These are phyloP conservation scores for Glossosoma conforme DNA, from an alignment of 1,140 invertebrate genomes.

Conservation along the genomic window DNA sequence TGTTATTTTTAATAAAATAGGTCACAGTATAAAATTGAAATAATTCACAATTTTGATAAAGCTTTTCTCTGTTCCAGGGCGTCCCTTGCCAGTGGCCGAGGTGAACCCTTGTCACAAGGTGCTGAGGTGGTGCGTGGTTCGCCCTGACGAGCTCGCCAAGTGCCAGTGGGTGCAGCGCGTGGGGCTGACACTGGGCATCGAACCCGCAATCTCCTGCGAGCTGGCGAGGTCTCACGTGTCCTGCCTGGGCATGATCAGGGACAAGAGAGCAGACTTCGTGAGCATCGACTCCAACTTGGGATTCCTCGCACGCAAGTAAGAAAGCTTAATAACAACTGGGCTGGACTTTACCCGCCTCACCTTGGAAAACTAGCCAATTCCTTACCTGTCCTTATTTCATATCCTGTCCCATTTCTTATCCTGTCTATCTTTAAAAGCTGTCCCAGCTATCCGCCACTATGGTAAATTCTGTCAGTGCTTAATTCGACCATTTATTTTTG, in stretches of 20 bases:
- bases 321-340: no score
- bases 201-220: conserved; percentile 53
- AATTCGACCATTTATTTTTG: no score
- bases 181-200: conserved; percentile 51
- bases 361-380: no score
- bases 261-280: conserved; percentile 61
- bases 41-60: no score
- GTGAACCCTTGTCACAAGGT: conserved; percentile 42
- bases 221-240: conserved; percentile 42
- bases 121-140: conserved; percentile 57
- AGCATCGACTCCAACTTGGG: conserved; percentile 64
- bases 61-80: conserved; percentile 35
- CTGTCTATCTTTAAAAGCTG: no score
- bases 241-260: conserved; percentile 58
- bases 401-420: no score
- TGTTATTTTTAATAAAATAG: no score
- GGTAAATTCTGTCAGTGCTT: no score
- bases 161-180: conserved; percentile 56
- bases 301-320: conserved; percentile 62
- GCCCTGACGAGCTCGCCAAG: conserved; percentile 50
- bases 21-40: no score
- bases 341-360: no score
- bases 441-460: no score
- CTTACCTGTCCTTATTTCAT: no score
- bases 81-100: conserved; percentile 31